Base-by-base conservation (phyloP, 2,888 invertebrate genomes). In the Melanargia galathea region DNA sequence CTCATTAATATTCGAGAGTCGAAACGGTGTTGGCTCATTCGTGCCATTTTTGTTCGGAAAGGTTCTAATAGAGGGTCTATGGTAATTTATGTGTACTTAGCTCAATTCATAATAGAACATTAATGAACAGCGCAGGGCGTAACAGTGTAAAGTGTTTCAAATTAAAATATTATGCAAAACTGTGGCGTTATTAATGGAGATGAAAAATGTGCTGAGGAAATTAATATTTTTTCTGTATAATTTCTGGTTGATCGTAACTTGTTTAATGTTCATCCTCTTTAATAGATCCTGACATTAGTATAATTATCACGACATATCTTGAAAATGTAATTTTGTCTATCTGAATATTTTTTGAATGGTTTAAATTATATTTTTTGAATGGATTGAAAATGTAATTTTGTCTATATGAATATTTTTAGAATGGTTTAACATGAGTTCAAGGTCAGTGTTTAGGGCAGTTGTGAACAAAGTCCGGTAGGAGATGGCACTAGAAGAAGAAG, bases 1-100 rank as follows among this genome's bases (percentile, higher is more conserved):
- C 24, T 66, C 63, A 68, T 70, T 71, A 65, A 65, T 64, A 70
- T 70, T 70, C 68, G 49, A 64, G 63, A 60, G 65, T 55, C 56
- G 63, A 59, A 65, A 60, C 51, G 62, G 54, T 66, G 64, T 71
- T 64, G 62, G 60, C 60, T 64, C 63, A 61, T 65, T 60, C 59
- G 48, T 60, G 24, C 52, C 49, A 54, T 61, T 60, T 67, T 62
- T 64, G 57, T 57, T 26, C 49, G 22, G 22, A 66, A 63, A 57
- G 61, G 60, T 54, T 63, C 59, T 56, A 62, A 64, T 60, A 66
- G 54, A 61, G 58, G 59, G 59, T 52, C 52, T 52, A 62, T 62
- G 45, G 59, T 60, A 59, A 61, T 65, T 63, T 61, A 57, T 58
- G 62, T 61, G 38, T 43, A 49, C 51, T 49, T 52, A 51, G 49